These are phyloP conservation scores for Thamnaconus septentrionalis DNA, from an alignment of 2,113 vertebrate genomes.

Conservation along the genomic window DNA sequence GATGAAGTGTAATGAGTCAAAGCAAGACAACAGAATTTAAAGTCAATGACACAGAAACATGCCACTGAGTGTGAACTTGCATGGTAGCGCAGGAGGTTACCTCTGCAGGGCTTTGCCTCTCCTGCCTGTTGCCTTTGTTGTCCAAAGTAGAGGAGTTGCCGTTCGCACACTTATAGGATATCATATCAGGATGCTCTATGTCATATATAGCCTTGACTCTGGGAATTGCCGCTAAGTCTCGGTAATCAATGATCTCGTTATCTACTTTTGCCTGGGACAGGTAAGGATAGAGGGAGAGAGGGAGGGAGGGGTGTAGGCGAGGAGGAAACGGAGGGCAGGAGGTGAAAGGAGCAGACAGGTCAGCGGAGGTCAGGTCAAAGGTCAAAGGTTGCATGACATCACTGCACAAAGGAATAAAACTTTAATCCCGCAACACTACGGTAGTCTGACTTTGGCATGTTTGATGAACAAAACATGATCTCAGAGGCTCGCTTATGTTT, in stretches of 20 bases:
- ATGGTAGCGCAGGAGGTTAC: slow-evolving; percentile 69
- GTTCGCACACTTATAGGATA: slow-evolving; percentile 91
- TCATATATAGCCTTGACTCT: slow-evolving; percentile 99
- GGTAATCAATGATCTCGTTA: slow-evolving; percentile 98
- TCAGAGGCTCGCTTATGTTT: neutral
- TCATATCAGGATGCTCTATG: slow-evolving; percentile 96
- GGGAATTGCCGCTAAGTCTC: slow-evolving; percentile 98
- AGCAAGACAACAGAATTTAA: slow-evolving; percentile 6
- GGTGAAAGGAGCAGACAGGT: slow-evolving; percentile 17
- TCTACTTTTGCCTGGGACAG: slow-evolving; percentile 96
- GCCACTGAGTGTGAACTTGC: slow-evolving; percentile 2
- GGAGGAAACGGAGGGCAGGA: slow-evolving; percentile 31
- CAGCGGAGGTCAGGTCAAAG: slow-evolving; percentile 18
- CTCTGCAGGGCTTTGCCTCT: slow-evolving; percentile 88
- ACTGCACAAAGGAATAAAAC: slow-evolving; percentile 37
- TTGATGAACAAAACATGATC: neutral
- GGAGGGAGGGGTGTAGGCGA: slow-evolving; percentile 22
- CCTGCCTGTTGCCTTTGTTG: slow-evolving; percentile 78
- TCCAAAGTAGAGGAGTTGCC: slow-evolving; percentile 80
- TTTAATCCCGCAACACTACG: slow-evolving; percentile 43
- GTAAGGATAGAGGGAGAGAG: slow-evolving; percentile 37
- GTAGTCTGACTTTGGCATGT: slow-evolving; percentile 23
- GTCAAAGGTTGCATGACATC: slow-evolving; percentile 33
- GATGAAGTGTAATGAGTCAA: neutral
- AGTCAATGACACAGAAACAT: slow-evolving; percentile 34